Conservation (phyloP, 2,113 vertebrate genomes). For the Pseudopodoces humilis region DNA sequence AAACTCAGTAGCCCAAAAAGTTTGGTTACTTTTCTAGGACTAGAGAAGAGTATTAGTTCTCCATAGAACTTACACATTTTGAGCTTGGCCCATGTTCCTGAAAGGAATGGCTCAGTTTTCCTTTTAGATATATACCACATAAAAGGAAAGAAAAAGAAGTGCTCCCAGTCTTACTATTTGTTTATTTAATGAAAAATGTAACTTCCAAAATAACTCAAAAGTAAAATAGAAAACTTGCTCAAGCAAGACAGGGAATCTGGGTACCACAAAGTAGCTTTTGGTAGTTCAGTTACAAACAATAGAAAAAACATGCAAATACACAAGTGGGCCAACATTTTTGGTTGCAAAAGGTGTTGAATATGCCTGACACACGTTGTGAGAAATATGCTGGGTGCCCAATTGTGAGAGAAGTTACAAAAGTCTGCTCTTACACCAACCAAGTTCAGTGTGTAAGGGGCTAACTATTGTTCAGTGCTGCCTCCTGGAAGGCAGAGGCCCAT, state of each 20-base stretch:
- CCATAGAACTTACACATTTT: neutral
- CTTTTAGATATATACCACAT: neutral
- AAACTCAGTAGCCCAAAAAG: neutral
- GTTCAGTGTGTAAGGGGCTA: neutral
- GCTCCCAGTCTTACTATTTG: neutral
- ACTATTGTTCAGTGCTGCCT: neutral
- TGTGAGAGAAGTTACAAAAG: neutral
- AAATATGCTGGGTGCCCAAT: accelerated
- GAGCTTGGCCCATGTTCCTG: neutral
- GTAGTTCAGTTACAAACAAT: neutral
- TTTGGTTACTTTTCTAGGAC: neutral
- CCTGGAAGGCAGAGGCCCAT: neutral
- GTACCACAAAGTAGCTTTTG: neutral
- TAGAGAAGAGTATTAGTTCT: neutral
- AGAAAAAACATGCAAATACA: neutral
- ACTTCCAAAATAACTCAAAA: neutral
- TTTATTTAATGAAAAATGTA: neutral
- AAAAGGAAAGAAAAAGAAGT: neutral
- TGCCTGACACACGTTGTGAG: neutral
- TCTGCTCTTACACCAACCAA: neutral
- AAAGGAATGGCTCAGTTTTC: neutral
- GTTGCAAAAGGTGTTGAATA: neutral
- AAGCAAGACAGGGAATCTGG: neutral
- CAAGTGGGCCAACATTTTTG: neutral
- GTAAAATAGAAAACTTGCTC: neutral